These are phyloP conservation scores for Tenthredo livida DNA, from an alignment of 2,888 invertebrate species.

Conservation along the genomic window DNA sequence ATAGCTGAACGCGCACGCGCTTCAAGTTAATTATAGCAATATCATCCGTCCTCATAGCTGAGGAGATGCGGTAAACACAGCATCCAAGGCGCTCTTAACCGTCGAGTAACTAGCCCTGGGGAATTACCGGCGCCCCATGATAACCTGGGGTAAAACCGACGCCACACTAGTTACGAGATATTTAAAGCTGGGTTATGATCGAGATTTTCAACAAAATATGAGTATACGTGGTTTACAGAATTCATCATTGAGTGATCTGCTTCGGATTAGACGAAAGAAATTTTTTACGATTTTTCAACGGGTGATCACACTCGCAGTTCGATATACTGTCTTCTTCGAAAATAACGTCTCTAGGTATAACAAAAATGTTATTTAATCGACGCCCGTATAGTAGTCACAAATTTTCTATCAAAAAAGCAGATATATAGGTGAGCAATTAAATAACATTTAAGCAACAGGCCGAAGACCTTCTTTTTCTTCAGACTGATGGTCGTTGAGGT, in stretches of 20 bases:
- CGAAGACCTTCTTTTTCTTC: background rate
- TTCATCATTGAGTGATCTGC: background rate
- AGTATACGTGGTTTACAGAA: background rate
- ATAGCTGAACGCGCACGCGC: constrained; percentile 8
- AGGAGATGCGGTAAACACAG: constrained; percentile 18
- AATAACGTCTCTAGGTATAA: too few species aligned
- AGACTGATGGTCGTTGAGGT: background rate
- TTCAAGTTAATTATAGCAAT: constrained; percentile 36
- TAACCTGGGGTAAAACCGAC: background rate
- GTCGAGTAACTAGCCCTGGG: background rate
- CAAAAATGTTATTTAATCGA: background rate
- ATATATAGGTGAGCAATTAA: background rate
- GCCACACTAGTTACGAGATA: constrained; percentile 10
- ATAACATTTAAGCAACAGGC: background rate
- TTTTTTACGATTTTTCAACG: background rate
- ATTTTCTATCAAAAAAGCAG: background rate
- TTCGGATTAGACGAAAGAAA: background rate
- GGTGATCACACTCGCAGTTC: too few species aligned
- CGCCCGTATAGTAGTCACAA: background rate
- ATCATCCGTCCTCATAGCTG: constrained; percentile 16
- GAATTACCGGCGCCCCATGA: constrained; percentile 1
- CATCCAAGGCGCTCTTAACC: constrained; percentile 1
- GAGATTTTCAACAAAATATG: background rate
- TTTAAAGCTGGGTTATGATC: background rate
- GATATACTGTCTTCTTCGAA: too few species aligned